phyloP scores from a whole-genome alignment of 64 coral and sea anemone species.

The Pachyseris speciosa region DNA sequence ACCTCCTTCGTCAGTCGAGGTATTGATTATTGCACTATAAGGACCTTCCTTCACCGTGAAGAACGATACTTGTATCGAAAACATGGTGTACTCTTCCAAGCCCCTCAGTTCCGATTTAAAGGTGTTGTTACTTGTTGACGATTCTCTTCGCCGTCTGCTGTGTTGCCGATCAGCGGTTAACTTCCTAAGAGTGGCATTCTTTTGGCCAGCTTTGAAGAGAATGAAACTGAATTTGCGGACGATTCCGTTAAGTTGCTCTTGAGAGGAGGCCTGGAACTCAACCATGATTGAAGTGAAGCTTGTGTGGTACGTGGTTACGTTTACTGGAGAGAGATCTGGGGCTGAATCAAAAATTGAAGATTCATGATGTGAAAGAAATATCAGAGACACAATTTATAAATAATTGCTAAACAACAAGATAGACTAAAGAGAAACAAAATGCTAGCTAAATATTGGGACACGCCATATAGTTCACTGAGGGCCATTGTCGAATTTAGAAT shows the following conservation, averaged over 20 bases:
- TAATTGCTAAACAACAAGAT: no score
- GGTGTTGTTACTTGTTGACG: slow-evolving; percentile 1
- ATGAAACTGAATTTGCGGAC: background rate
- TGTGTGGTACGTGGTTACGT: slow-evolving; percentile 20
- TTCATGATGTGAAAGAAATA: no score
- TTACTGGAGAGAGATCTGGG: slow-evolving; percentile 37
- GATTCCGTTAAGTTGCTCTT: slow-evolving; percentile 5
- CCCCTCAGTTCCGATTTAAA: background rate
- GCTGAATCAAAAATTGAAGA: slow-evolving; percentile 2
- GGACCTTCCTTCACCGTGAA: slow-evolving; percentile 24
- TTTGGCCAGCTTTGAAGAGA: background rate
- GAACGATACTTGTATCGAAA: slow-evolving; percentile 5
- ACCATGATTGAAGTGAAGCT: slow-evolving; percentile 49
- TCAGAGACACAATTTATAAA: no score
- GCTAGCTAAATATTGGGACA: no score
- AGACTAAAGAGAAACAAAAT: no score
- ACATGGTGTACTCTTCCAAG: slow-evolving; percentile 24
- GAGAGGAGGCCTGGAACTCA: background rate
- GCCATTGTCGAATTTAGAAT: no score
- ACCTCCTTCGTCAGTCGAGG: slow-evolving; percentile 53
- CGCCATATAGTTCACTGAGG: no score
- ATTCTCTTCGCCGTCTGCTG: slow-evolving; percentile 10
- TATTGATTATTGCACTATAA: slow-evolving; percentile 4
- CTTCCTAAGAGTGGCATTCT: background rate
- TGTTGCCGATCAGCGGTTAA: background rate